phyloP scores from a whole-genome alignment of 2,888 invertebrate genomes.

The Ormyrus thymus region DNA sequence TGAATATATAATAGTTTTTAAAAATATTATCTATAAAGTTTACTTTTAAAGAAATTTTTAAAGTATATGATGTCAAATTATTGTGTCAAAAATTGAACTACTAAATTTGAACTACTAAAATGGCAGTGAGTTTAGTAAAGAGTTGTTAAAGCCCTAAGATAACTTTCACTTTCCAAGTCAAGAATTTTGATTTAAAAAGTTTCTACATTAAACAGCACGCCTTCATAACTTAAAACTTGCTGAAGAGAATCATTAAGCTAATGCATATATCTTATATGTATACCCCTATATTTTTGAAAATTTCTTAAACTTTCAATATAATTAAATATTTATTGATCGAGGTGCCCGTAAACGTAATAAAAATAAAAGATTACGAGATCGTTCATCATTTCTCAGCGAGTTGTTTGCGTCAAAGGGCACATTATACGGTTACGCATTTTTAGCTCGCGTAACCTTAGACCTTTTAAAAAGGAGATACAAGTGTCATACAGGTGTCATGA shows the following conservation, averaged over 20 bases:
- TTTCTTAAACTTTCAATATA: too few species aligned
- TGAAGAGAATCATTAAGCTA: not conserved
- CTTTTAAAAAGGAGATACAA: not conserved
- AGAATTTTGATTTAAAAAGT: conserved; percentile 1
- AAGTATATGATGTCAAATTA: too few species aligned
- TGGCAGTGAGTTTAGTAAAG: not conserved
- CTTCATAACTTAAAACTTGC: not conserved
- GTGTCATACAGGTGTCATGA: not conserved
- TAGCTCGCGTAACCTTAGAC: not conserved
- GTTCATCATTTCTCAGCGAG: too few species aligned
- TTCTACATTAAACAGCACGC: not conserved
- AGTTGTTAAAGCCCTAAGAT: not conserved
- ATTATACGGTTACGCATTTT: too few species aligned
- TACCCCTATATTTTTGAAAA: too few species aligned
- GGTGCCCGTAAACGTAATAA: too few species aligned
- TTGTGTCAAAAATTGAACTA: not conserved
- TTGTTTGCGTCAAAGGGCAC: too few species aligned
- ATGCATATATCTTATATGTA: not conserved
- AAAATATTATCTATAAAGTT: too few species aligned
- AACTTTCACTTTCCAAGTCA: not conserved
- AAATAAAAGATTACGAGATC: too few species aligned
- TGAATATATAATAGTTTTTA: too few species aligned
- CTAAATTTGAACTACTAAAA: not conserved
- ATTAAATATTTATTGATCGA: too few species aligned
- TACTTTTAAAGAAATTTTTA: too few species aligned